Evolutionary conservation across 1,140 invertebrate genomes (phyloP), one percentile per base, ranked within the genome.

Genomic region (Acyrthosiphon pisum): DNA sequence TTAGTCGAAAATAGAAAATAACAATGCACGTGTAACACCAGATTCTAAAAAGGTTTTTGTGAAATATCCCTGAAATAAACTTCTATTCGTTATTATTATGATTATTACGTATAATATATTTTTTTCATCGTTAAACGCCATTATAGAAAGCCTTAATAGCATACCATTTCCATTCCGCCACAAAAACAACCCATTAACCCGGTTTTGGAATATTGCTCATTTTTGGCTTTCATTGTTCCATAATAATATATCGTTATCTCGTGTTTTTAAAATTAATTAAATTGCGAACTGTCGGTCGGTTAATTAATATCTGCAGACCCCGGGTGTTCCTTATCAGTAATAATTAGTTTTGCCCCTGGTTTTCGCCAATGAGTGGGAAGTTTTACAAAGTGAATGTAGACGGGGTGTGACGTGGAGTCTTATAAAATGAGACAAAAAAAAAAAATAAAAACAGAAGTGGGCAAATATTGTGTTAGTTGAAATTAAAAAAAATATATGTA

Each of bases 191-290:
- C 90, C 60, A 37, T 92, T 81, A 92, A 48, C 90, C 44, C 44
- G 37, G 46, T 93, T 93, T 83, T 30, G n/a, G 46, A 86, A 84
- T 86, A 84, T 93, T 84, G 48, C 48, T 93, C 37, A 93, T 91
- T 91, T 91, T 93, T 83, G 48, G 91, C 76, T 93, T 83, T 81
- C 76, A 93, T 93, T 93, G 91, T 93, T 93, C 48, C 7, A 84
- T 84, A 76, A 76, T 76, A 76, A 44, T 86, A 53, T 93, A 93
- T 93, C 35, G 91, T 93, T 93, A 93, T 93, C 91, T 93, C 35
- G 46, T 30, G 81, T 83, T 93, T 41, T 92, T 93, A 84, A 93
- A 93, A 93, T 93, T 93, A 93, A 93, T 93, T 93, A 93, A 93
- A 93, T 93, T 53, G 91, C 44, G 46, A 93, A 84, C 76, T 93